Evolutionary conservation across 2,113 vertebrate genomes (phyloP).

Genomic region (Onychorhynchus coronatus): DNA sequence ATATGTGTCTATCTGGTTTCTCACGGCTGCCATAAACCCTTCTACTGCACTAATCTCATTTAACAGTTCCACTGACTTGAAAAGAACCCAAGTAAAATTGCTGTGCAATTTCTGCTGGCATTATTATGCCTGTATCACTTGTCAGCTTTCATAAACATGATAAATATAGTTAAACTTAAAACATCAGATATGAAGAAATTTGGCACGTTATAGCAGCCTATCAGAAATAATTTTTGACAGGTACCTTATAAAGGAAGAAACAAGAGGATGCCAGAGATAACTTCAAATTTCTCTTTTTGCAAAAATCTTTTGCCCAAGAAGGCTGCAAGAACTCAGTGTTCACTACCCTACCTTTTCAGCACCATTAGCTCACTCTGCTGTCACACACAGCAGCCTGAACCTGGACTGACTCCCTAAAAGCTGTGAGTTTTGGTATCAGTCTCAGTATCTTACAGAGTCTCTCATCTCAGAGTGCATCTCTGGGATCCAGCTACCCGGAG

Average conservation of each 20-base stretch:
- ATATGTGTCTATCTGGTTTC: slow-evolving; percentile 62
- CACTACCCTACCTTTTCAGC: not conserved
- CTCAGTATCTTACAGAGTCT: not conserved
- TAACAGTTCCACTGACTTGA: slow-evolving; percentile 59
- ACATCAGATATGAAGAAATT: slow-evolving; percentile 44
- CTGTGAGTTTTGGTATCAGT: not conserved
- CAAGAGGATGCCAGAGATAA: not conserved
- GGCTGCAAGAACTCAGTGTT: not conserved
- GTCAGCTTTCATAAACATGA: slow-evolving; percentile 52
- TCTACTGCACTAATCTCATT: slow-evolving; percentile 61
- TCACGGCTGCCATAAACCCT: slow-evolving; percentile 35
- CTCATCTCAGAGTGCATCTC: not conserved
- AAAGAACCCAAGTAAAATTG: slow-evolving; percentile 42
- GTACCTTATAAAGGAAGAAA: not conserved
- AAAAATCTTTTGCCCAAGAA: not conserved
- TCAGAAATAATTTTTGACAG: slow-evolving; percentile 27
- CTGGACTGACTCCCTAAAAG: not conserved
- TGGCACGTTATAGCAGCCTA: not conserved
- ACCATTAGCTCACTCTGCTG: not conserved
- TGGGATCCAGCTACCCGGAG: not conserved
- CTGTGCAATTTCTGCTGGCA: slow-evolving; percentile 55
- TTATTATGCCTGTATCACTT: slow-evolving; percentile 42
- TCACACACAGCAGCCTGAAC: not conserved
- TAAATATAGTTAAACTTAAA: slow-evolving; percentile 51
- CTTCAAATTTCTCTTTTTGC: not conserved